phyloP scores from a whole-genome alignment of 2,888 invertebrate genomes.

The Macrophya annulata region DNA sequence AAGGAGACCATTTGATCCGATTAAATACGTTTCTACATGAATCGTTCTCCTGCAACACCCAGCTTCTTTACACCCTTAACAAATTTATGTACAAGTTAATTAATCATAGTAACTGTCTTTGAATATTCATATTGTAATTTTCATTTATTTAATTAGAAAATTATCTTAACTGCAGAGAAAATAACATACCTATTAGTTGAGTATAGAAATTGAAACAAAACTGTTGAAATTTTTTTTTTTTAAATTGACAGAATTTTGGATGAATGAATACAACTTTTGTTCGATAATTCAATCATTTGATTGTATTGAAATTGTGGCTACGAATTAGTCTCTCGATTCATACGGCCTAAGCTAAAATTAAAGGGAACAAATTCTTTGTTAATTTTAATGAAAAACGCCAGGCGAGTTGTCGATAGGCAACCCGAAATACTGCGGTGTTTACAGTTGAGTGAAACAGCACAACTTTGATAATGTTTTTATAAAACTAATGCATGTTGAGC shows the following conservation, averaged over 20 bases:
- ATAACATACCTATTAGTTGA: background rate
- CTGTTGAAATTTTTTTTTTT: too few relatives aligned
- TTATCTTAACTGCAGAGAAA: background rate
- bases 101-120: too few relatives aligned
- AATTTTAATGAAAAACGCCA: background rate
- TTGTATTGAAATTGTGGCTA: slow-evolving; percentile 25
- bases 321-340: background rate
- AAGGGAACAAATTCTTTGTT: background rate
- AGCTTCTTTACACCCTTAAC: too few relatives aligned
- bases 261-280: background rate
- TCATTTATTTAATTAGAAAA: background rate
- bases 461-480: background rate
- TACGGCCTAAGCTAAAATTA: background rate
- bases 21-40: background rate
- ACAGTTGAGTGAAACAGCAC: background rate
- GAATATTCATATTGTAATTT: too few relatives aligned
- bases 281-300: slow-evolving; percentile 7
- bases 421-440: too few relatives aligned
- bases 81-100: too few relatives aligned
- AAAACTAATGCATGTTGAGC: background rate
- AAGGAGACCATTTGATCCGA: background rate
- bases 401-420: background rate
- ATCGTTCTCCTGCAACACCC: background rate
- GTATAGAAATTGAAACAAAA: background rate
- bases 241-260: background rate